These are phyloP conservation scores for Parascotia fuliginaria DNA, from an alignment of 2,888 invertebrate species.

Conservation along the genomic window DNA sequence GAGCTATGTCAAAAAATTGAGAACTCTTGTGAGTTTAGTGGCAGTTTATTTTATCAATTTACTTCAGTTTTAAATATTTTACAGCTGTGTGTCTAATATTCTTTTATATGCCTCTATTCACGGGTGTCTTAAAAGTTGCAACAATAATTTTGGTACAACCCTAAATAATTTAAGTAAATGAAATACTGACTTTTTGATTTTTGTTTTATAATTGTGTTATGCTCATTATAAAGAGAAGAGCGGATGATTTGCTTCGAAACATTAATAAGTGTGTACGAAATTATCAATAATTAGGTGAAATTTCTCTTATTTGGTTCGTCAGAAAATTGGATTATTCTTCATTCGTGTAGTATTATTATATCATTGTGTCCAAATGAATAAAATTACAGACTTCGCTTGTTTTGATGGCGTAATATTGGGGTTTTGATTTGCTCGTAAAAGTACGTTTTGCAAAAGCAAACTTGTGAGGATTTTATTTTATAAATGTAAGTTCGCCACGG, in stretches of 20 bases:
- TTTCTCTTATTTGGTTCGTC: neutral
- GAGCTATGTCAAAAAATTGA: too few relatives aligned
- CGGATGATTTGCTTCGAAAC: neutral
- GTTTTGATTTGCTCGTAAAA: neutral
- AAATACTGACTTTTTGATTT: too few relatives aligned
- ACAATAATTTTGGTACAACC: too few relatives aligned
- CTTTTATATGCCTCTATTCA: too few relatives aligned
- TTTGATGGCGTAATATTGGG: neutral
- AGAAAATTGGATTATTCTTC: neutral
- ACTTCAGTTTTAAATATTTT: too few relatives aligned
- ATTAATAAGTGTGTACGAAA: neutral
- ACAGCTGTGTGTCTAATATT: too few relatives aligned
- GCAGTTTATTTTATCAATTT: too few relatives aligned
- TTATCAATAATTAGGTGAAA: constrained; percentile 1
- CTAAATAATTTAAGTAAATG: too few relatives aligned
- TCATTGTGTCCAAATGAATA: neutral
- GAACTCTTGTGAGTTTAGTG: too few relatives aligned
- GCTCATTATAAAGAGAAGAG: neutral
- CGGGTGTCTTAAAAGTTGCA: too few relatives aligned
- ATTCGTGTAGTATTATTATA: neutral
- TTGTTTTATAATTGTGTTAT: too few relatives aligned
- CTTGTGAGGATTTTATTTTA: neutral
- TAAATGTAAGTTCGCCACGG: neutral
- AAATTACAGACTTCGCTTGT: neutral
- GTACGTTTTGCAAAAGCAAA: neutral